Percentiles rank a stretch among this genome's conserved stretches.
phyloP scores from a whole-genome alignment of 2,888 invertebrate genomes.

The Apodemia hepburni region DNA sequence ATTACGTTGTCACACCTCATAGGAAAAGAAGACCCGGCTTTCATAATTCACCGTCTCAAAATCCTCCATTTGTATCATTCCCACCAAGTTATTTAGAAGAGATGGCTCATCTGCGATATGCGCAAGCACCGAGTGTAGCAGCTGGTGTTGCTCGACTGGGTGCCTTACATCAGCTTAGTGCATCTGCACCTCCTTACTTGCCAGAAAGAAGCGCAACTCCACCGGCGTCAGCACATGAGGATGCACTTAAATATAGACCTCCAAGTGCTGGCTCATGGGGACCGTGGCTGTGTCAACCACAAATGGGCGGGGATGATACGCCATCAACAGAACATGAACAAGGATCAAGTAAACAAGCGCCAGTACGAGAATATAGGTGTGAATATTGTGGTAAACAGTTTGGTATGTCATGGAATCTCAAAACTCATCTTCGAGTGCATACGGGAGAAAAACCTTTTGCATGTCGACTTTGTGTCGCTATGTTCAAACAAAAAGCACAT shows the following conservation, averaged over 20 bases:
- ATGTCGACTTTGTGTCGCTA: constrained; percentile 92
- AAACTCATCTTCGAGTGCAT: constrained; percentile 92
- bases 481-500: constrained; percentile 96
- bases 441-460: constrained; percentile 95
- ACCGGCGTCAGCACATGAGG: constrained; percentile 78
- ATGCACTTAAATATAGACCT: constrained; percentile 82
- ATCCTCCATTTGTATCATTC: constrained; percentile 92
- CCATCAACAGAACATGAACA: constrained; percentile 73
- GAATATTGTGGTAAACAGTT: constrained; percentile 95
- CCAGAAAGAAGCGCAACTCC: constrained; percentile 82
- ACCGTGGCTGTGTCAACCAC: constrained; percentile 84
- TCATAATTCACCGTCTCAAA: constrained; percentile 92
- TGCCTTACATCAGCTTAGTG: constrained; percentile 82
- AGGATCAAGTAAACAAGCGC: constrained; percentile 79
- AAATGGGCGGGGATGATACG: constrained; percentile 77
- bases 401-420: constrained; percentile 95
- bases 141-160: constrained; percentile 75
- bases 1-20: constrained; percentile 93
- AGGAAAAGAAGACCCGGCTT: constrained; percentile 92
- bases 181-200: constrained; percentile 87
- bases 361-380: constrained; percentile 92
- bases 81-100: constrained; percentile 88
- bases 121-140: constrained; percentile 80
- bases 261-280: constrained; percentile 87
- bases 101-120: constrained; percentile 82